These are phyloP conservation scores for Falco naumanni DNA, from an alignment of 2,797 vertebrate species.

Conservation along the genomic window DNA sequence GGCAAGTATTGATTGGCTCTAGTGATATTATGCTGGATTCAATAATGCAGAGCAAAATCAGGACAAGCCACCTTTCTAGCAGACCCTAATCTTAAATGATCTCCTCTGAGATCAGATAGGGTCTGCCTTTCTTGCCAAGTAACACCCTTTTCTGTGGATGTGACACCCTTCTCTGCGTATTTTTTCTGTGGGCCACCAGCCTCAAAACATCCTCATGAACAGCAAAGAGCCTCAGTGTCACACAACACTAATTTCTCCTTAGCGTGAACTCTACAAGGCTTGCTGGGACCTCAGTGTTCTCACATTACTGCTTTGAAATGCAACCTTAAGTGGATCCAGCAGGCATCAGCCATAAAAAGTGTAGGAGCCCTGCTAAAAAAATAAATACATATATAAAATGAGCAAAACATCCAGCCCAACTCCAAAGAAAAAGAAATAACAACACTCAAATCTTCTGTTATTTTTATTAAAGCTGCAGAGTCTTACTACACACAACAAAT, in stretches of 20 bases:
- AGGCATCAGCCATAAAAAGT: not conserved
- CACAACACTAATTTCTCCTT: not conserved
- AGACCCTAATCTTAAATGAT: not conserved
- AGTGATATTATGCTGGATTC: not conserved
- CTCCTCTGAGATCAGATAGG: not conserved
- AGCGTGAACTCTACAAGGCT: not conserved
- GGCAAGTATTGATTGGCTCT: not conserved
- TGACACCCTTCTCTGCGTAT: no score
- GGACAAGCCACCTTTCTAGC: not conserved
- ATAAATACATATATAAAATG: no score
- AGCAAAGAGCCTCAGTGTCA: not conserved
- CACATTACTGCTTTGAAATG: not conserved
- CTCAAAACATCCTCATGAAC: not conserved
- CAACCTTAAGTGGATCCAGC: not conserved
- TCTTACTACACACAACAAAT: conserved; percentile 78
- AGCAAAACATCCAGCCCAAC: not conserved
- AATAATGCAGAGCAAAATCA: not conserved
- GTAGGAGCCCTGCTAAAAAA: not conserved
- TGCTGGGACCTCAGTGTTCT: not conserved
- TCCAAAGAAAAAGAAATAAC: not conserved
- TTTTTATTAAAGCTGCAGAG: conserved; percentile 79
- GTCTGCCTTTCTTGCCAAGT: not conserved
- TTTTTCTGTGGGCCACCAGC: not conserved
- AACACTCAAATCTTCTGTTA: conserved; percentile 29
- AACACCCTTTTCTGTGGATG: no score